These are phyloP conservation scores for Synergus laeviventris DNA, from an alignment of 2,888 invertebrate genomes.

Conservation along the genomic window DNA sequence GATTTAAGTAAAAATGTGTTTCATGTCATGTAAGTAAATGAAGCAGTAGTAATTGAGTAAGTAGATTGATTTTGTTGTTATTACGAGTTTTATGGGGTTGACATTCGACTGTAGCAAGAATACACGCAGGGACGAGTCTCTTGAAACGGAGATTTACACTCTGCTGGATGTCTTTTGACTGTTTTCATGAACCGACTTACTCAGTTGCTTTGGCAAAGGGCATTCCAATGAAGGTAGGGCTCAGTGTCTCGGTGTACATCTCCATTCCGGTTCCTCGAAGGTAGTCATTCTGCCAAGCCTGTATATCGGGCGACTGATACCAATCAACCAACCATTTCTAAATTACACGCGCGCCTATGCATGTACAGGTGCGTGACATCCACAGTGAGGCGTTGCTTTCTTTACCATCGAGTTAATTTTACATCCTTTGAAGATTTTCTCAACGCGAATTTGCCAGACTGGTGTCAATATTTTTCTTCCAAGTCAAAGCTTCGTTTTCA, in stretches of 20 bases:
- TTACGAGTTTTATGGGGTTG: background rate
- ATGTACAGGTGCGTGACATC: constrained; percentile 67
- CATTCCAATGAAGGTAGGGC: constrained; percentile 98
- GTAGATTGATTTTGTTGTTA: background rate
- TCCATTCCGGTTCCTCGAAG: constrained; percentile 99
- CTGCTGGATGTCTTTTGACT: constrained; percentile 67
- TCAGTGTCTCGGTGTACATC: constrained; percentile 99
- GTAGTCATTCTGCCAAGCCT: constrained; percentile 99
- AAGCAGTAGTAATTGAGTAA: background rate
- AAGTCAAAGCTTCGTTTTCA: constrained; percentile 13
- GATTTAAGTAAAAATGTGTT: background rate
- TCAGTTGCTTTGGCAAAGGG: constrained; percentile 98
- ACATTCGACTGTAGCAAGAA: constrained; percentile 33
- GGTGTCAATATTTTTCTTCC: background rate
- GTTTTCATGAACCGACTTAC: constrained; percentile 86
- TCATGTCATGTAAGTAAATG: background rate
- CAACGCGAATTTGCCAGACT: constrained; percentile 28
- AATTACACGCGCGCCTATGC: constrained; percentile 78
- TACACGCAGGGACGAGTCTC: constrained; percentile 63
- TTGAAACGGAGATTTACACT: constrained; percentile 70
- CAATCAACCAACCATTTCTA: constrained; percentile 75
- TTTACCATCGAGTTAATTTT: background rate
- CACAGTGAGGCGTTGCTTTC: constrained; percentile 59
- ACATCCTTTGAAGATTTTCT: background rate
- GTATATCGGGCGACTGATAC: constrained; percentile 93